phyloP scores from a whole-genome alignment of 2,888 invertebrate species.

The Iphiclides podalirius region DNA sequence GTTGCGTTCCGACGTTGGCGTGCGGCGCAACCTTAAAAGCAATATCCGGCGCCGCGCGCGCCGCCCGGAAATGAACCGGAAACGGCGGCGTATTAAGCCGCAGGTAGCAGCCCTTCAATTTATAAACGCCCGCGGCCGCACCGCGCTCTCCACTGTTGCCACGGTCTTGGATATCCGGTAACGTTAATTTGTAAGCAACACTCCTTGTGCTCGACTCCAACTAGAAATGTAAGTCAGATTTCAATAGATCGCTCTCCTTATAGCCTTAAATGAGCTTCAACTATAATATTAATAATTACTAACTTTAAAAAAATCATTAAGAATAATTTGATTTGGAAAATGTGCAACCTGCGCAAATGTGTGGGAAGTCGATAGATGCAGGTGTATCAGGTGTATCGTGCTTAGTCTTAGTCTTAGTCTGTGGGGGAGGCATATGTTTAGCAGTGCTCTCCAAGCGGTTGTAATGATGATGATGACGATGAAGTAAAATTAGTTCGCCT shows the following conservation, averaged over 20 bases:
- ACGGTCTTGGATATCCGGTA: conserved; percentile 56
- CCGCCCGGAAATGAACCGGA: conserved; percentile 81
- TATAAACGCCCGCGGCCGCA: conserved; percentile 74
- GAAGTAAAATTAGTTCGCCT: too few relatives aligned
- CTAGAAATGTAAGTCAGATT: neutral
- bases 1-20: conserved; percentile 46
- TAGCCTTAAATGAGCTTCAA: too few relatives aligned
- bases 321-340: too few relatives aligned
- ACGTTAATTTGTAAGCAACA: conserved; percentile 68
- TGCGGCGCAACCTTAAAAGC: conserved; percentile 79
- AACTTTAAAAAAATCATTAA: too few relatives aligned
- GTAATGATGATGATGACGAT: too few relatives aligned
- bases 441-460: too few relatives aligned
- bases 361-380: too few relatives aligned
- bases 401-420: too few relatives aligned
- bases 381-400: too few relatives aligned
- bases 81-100: conserved; percentile 80
- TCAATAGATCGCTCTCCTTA: conserved; percentile 1
- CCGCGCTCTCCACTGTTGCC: conserved; percentile 50
- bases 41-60: conserved; percentile 80
- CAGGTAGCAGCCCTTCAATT: conserved; percentile 80
- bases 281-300: too few relatives aligned
- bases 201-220: conserved; percentile 24
- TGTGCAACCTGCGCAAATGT: too few relatives aligned
- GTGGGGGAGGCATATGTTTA: too few relatives aligned